These are phyloP conservation scores for Poecile atricapillus DNA, from an alignment of 2,113 vertebrate genomes.

Conservation along the genomic window DNA sequence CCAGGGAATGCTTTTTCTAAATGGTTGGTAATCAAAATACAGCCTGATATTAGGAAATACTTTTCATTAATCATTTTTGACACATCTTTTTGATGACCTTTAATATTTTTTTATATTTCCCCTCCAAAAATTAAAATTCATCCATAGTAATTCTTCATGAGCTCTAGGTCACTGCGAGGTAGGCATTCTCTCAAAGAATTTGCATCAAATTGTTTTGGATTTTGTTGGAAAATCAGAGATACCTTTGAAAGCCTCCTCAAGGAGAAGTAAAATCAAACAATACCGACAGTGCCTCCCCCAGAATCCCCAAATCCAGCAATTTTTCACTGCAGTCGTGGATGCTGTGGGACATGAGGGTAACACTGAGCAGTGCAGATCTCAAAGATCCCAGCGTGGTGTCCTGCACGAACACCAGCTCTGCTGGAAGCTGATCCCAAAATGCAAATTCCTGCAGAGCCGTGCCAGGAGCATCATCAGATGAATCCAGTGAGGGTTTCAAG, in stretches of 20 bases:
- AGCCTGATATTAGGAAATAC: background rate
- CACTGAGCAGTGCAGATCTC: background rate
- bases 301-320: background rate
- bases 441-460: background rate
- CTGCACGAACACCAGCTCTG: background rate
- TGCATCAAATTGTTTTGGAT: background rate
- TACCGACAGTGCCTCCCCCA: background rate
- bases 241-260: background rate
- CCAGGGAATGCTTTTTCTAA: background rate
- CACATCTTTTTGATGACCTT: background rate
- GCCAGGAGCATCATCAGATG: background rate
- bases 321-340: background rate
- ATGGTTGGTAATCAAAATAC: background rate
- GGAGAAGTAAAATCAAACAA: background rate
- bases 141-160: background rate
- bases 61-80: background rate
- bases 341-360: background rate
- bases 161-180: background rate
- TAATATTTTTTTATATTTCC: background rate
- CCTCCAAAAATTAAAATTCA: background rate
- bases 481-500: background rate
- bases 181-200: background rate
- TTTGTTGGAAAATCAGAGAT: background rate
- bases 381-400: rapidly evolving
- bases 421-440: background rate